Evolutionary conservation across 2,113 vertebrate genomes (phyloP), one percentile per base, ranked within the genome.

Genomic region (Bujurquina vittata): DNA sequence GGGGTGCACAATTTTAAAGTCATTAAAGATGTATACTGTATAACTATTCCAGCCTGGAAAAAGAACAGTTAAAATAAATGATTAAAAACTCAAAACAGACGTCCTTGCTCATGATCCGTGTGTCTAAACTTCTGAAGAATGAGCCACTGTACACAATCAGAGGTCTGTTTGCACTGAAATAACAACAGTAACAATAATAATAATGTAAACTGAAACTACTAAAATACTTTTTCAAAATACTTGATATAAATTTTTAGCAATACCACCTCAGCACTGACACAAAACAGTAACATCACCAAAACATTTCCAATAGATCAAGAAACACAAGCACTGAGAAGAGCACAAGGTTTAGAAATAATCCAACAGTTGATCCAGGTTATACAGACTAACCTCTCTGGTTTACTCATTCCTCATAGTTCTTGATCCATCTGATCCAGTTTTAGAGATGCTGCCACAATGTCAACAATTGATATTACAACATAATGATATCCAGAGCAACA

Each of bases 151-250:
- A 15, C 12, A 46, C 43, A 12, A 46, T 5, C 15, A 46, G 9
- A 37, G 35, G 35, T 37, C 35, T 9, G 9, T 10, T 37, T 37
- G 9, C 10, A 8, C 9, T 9, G 35, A 37, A 37, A 37, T 37
- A 33, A 33, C 31, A 33, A 33, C 31, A 33, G 31, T 33, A 33
- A 33, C 31, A 33, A 33, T 33, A 33, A 33, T 33, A 33, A 46
- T 46, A 15, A 46, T 5, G 4, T 5, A 46, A 69, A 0, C 0
- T 0, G 23, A 49, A 20, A 29, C 26, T 49, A 17, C 49, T 8
- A 54, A 54, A 54, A 54, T 18, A 54, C 5, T 49, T 49, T 17
- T 46, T 18, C 26, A 26, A 52, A 43, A 17, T 52, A 52, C 49
- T 52, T 52, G 2, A 52, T 18, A 18, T 7, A 6, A 52, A 52